phyloP scores from a whole-genome alignment of 2,113 vertebrate species.

The Tonatia bakeri region DNA sequence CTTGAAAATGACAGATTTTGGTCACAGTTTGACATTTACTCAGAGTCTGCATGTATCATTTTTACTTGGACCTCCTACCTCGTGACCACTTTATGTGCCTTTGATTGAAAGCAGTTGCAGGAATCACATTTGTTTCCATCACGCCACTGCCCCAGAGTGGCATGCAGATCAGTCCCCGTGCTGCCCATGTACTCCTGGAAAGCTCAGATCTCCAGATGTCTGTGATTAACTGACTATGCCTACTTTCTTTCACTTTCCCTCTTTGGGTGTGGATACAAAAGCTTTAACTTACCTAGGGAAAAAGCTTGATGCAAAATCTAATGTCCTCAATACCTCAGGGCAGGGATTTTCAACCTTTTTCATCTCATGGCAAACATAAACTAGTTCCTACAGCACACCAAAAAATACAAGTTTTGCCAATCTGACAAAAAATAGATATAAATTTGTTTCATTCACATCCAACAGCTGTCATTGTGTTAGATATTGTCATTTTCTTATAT shows the following conservation, averaged over 20 bases:
- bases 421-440: too few relatives aligned
- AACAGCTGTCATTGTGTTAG: too few relatives aligned
- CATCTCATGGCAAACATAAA: too few relatives aligned
- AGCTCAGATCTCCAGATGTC: neutral
- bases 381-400: too few relatives aligned
- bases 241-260: neutral
- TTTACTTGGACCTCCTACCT: neutral
- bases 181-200: neutral
- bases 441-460: too few relatives aligned
- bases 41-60: neutral
- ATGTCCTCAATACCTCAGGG: neutral
- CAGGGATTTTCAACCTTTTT: too few relatives aligned
- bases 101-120: slow-evolving; percentile 29
- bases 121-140: neutral
- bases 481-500: too few relatives aligned
- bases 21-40: neutral
- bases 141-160: neutral
- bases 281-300: neutral
- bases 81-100: neutral
- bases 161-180: neutral
- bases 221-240: neutral
- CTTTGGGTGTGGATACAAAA: neutral
- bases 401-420: too few relatives aligned
- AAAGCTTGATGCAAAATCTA: neutral
- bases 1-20: neutral